phyloP scores from a whole-genome alignment of 2,113 vertebrate species.

The Neoarius graeffei region DNA sequence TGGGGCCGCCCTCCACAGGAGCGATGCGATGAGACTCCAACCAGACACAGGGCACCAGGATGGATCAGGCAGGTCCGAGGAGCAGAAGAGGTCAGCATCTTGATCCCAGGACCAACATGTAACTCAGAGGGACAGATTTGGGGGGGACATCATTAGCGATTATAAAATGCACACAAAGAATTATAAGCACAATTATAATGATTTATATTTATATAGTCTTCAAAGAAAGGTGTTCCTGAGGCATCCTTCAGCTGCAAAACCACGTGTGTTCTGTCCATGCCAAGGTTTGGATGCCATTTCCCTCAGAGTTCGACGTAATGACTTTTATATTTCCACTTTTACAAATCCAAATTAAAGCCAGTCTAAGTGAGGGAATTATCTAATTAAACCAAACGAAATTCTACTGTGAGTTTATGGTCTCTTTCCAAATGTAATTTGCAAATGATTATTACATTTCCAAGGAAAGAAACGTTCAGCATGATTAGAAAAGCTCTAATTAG shows the following conservation, averaged over 20 bases:
- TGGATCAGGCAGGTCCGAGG: too few relatives aligned
- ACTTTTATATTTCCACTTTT: slow-evolving; percentile 27
- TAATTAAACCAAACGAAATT: slow-evolving; percentile 32
- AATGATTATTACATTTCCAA: slow-evolving; percentile 23
- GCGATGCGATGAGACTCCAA: too few relatives aligned
- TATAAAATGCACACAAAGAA: not conserved
- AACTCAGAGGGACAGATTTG: too few relatives aligned
- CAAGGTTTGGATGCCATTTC: not conserved
- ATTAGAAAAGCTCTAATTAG: slow-evolving; percentile 9
- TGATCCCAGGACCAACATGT: too few relatives aligned
- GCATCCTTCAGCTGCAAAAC: not conserved
- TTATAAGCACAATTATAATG: not conserved
- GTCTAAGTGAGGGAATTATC: slow-evolving; percentile 14
- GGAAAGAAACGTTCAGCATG: not conserved
- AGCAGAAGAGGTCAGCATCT: too few relatives aligned
- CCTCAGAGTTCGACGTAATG: slow-evolving; percentile 12
- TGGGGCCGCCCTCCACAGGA: too few relatives aligned
- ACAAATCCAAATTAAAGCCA: slow-evolving; percentile 33
- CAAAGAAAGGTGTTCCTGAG: not conserved
- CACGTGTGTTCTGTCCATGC: not conserved
- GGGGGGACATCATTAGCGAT: not conserved
- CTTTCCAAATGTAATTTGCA: slow-evolving; percentile 19
- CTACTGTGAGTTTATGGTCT: slow-evolving; percentile 3
- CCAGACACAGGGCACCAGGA: too few relatives aligned
- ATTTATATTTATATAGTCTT: not conserved